phyloP scores from a whole-genome alignment of 1,140 invertebrate genomes.

The Saccostrea cuccullata region DNA sequence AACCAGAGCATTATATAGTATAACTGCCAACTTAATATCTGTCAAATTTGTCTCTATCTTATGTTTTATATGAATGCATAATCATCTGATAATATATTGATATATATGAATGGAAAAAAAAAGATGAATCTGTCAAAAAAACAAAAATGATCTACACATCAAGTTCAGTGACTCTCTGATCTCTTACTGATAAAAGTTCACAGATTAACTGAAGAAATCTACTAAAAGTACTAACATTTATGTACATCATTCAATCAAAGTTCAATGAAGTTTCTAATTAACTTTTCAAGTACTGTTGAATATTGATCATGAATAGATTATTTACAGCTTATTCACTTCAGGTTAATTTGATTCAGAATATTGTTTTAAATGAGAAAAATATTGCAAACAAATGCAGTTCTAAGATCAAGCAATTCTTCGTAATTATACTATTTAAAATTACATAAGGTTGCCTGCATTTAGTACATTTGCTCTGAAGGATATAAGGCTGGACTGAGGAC shows the following conservation, averaged over 20 bases:
- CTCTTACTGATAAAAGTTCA: background rate
- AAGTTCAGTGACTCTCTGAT: background rate
- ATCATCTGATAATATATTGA: background rate
- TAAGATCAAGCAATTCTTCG: too few relatives aligned
- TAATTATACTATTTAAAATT: too few relatives aligned
- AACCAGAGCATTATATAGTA: background rate
- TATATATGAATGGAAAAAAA: background rate
- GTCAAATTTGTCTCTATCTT: constrained; percentile 5
- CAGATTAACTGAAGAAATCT: background rate
- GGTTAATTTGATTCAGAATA: too few relatives aligned
- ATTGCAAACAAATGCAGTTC: too few relatives aligned
- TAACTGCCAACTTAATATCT: constrained; percentile 10
- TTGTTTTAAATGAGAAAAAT: too few relatives aligned
- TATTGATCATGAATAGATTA: background rate
- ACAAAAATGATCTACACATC: background rate
- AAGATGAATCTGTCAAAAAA: constrained; percentile 4
- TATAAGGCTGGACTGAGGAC: too few relatives aligned
- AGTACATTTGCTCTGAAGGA: too few relatives aligned
- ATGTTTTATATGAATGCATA: constrained; percentile 29
- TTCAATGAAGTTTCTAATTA: constrained; percentile 12
- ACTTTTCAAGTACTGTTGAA: background rate
- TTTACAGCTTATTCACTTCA: too few relatives aligned
- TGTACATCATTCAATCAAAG: background rate
- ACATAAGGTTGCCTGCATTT: too few relatives aligned
- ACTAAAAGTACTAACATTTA: constrained; percentile 1